phyloP scores from a whole-genome alignment of 2,888 invertebrate genomes.

The Trissolcus brochymenae region DNA sequence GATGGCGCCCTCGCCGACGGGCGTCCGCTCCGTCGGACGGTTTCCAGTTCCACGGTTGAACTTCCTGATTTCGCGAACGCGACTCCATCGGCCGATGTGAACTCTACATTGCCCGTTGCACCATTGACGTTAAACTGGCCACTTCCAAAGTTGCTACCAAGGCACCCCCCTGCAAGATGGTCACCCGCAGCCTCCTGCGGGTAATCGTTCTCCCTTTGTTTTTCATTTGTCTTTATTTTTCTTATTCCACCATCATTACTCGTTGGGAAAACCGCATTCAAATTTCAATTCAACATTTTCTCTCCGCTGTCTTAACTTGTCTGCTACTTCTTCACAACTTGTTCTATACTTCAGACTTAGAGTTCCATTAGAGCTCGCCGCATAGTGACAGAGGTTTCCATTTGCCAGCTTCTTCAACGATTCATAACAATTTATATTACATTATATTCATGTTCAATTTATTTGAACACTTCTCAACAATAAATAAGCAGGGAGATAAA shows the following conservation, averaged over 20 bases:
- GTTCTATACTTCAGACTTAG: too few relatives aligned
- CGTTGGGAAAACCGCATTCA: too few relatives aligned
- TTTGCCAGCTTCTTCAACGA: too few relatives aligned
- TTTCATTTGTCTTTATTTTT: not conserved
- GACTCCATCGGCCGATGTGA: not conserved
- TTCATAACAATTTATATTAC: too few relatives aligned
- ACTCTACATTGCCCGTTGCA: not conserved
- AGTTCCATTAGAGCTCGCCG: too few relatives aligned
- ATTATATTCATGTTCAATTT: too few relatives aligned
- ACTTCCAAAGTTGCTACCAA: slow-evolving; percentile 72
- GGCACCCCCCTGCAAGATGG: slow-evolving; percentile 74
- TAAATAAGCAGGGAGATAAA: not conserved
- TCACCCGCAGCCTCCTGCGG: slow-evolving; percentile 73
- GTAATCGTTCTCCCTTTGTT: slow-evolving; percentile 61
- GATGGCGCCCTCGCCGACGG: slow-evolving; percentile 2
- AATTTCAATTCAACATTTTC: too few relatives aligned
- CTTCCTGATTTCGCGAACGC: not conserved
- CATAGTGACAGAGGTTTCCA: too few relatives aligned
- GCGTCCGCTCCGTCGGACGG: not conserved
- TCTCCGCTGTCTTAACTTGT: too few relatives aligned
- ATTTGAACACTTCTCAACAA: too few relatives aligned
- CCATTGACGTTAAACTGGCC: slow-evolving; percentile 69
- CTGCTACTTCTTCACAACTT: too few relatives aligned
- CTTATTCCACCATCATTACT: not conserved
- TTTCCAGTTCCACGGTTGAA: not conserved